Percentiles rank a stretch among this genome's conserved stretches.
These are phyloP conservation scores for cattle (Bos taurus) DNA, from an alignment of 2,113 vertebrate species.

Conservation along the genomic window DNA sequence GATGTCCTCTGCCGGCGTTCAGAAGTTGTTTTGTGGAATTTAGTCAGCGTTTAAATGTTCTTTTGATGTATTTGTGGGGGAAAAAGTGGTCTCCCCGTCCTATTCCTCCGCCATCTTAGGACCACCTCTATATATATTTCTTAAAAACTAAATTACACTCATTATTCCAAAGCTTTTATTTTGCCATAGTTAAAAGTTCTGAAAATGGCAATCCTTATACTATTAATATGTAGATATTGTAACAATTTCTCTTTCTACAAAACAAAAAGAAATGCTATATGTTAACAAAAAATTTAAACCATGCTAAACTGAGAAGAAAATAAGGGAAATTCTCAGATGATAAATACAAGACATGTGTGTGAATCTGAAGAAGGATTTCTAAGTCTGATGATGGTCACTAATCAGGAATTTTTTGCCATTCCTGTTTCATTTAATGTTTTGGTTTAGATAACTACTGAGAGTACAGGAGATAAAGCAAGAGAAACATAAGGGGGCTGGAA, in stretches of 20 bases:
- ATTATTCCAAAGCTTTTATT: not conserved
- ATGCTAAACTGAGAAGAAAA: not conserved
- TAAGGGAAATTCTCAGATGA: not conserved
- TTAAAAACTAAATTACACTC: not conserved
- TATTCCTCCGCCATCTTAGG: no score
- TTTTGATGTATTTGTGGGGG: no score
- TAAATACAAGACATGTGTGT: not conserved
- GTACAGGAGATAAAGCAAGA: not conserved
- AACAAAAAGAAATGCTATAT: not conserved
- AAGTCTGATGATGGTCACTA: not conserved
- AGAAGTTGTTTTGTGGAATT: no score
- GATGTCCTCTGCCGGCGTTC: no score
- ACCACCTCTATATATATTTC: not conserved
- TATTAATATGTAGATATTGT: not conserved
- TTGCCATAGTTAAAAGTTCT: not conserved
- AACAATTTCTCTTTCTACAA: not conserved
- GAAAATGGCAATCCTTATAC: not conserved
- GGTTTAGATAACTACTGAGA: not conserved
- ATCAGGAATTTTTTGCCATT: not conserved
- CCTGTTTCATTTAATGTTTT: not conserved
- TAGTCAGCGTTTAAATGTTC: no score
- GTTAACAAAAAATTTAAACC: not conserved
- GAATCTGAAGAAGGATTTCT: not conserved
- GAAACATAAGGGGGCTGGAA: not conserved
- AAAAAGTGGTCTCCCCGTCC: no score